phyloP scores from a whole-genome alignment of 2,888 invertebrate genomes.

The Agrilus mali region DNA sequence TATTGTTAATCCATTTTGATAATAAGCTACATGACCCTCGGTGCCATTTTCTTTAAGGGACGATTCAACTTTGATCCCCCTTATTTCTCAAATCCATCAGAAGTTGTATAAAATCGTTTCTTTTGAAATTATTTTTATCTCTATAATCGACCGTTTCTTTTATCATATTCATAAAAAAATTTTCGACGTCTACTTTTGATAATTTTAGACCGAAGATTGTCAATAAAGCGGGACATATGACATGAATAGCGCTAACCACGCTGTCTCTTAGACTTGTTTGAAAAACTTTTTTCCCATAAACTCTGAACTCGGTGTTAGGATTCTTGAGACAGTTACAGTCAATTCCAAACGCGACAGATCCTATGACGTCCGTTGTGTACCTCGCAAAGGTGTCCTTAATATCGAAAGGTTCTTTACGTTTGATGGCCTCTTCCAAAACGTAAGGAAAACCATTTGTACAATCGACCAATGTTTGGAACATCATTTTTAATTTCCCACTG shows the following conservation, averaged over 20 bases:
- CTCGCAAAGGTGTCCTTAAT: constrained; percentile 32
- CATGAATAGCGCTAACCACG: constrained; percentile 4
- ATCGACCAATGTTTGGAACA: constrained; percentile 26
- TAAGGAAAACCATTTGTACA: constrained; percentile 21
- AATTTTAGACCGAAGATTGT: constrained; percentile 14
- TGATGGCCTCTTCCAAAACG: constrained; percentile 13
- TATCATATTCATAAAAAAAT: constrained; percentile 36
- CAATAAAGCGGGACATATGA: constrained; percentile 13
- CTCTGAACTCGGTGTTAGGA: constrained; percentile 35
- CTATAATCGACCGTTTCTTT: constrained; percentile 34
- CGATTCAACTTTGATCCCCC: not conserved
- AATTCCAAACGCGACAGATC: constrained; percentile 42
- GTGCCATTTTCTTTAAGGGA: not conserved
- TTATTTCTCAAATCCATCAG: constrained; percentile 36
- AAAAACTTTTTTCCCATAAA: constrained; percentile 15
- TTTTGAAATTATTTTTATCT: constrained; percentile 30
- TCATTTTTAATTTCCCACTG: constrained; percentile 34
- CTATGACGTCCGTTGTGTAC: constrained; percentile 40
- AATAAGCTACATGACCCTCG: not conserved
- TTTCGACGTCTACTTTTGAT: constrained; percentile 17
- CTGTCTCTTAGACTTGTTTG: constrained; percentile 12
- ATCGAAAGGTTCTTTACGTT: constrained; percentile 25
- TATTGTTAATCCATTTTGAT: constrained; percentile 3
- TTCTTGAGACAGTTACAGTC: constrained; percentile 40
- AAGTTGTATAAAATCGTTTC: constrained; percentile 43